Evolutionary conservation across 23 tunicate genomes (phyloP).

Genomic region (Trididemnum nubilum): DNA sequence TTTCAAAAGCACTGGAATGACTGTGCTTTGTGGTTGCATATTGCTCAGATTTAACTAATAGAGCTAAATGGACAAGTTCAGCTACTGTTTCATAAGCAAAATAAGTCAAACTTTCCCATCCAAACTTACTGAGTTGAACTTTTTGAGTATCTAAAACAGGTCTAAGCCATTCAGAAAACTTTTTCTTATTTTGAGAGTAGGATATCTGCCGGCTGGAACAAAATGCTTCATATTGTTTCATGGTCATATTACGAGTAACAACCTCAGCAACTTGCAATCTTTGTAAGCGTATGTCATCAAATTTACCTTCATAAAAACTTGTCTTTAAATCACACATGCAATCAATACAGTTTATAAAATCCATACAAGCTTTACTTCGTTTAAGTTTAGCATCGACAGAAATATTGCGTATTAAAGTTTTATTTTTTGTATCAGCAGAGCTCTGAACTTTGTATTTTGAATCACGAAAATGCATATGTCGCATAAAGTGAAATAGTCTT

Average conservation of each 20-base stretch:
- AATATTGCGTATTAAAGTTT: neutral
- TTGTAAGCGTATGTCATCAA: neutral
- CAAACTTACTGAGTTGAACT: constrained; percentile 23
- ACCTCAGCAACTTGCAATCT: constrained; percentile 47
- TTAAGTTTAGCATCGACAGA: neutral
- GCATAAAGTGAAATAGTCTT: constrained; percentile 3
- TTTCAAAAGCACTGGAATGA: neutral
- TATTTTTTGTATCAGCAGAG: neutral
- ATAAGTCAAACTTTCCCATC: constrained; percentile 63
- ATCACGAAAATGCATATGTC: constrained; percentile 27
- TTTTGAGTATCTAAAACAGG: neutral
- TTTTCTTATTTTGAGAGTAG: constrained; percentile 20
- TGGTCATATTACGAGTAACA: constrained; percentile 61
- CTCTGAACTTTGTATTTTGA: neutral
- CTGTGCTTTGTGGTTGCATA: neutral
- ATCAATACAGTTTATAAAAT: constrained; percentile 23
- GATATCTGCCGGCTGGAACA: constrained; percentile 39
- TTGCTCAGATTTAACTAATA: constrained; percentile 14
- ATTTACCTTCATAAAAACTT: neutral
- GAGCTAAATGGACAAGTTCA: constrained; percentile 2
- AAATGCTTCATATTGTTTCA: constrained; percentile 32
- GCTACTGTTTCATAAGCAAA: constrained; percentile 64
- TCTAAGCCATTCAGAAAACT: constrained; percentile 53
- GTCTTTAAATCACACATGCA: neutral
- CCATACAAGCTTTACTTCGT: neutral